Conservation (phyloP, 2,797 vertebrate genomes). For the Spondyliosoma cantharus region DNA sequence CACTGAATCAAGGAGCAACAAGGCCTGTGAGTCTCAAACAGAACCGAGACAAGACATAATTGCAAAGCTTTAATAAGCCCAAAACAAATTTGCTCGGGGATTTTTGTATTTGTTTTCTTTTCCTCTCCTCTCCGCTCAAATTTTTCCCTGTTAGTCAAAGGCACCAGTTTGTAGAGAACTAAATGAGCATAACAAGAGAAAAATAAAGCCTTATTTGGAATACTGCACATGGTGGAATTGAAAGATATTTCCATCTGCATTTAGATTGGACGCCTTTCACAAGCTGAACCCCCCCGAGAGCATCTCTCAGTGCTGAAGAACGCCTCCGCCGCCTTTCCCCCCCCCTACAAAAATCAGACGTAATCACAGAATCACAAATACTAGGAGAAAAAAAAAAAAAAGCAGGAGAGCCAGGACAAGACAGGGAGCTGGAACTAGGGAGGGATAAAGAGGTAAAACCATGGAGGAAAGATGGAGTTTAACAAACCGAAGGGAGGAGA, state of each 20-base stretch:
- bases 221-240: slow-evolving; percentile 49
- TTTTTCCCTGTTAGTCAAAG: slow-evolving; percentile 34
- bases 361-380: slow-evolving; percentile 74
- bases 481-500: slow-evolving; percentile 49
- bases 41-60: not conserved
- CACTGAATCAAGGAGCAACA: not conserved
- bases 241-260: slow-evolving; percentile 77
- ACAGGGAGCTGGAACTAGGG: slow-evolving; percentile 21
- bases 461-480: slow-evolving; percentile 1
- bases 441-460: not conserved
- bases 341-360: slow-evolving; percentile 61
- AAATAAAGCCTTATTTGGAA: slow-evolving; percentile 50
- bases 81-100: slow-evolving; percentile 23
- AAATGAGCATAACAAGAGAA: slow-evolving; percentile 34
- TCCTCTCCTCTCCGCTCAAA: slow-evolving; percentile 16
- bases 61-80: slow-evolving; percentile 31
- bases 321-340: slow-evolving; percentile 30
- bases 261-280: slow-evolving; percentile 76
- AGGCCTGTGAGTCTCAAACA: not conserved
- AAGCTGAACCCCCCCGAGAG: slow-evolving; percentile 64
- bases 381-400: slow-evolving; percentile 17
- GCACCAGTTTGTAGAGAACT: slow-evolving; percentile 31
- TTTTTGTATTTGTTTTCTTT: slow-evolving; percentile 20
- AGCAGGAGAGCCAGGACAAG: slow-evolving; percentile 28
- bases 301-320: slow-evolving; percentile 44